Base-by-base conservation (phyloP, 2,113 vertebrate species). In the Narcine bancroftii region DNA sequence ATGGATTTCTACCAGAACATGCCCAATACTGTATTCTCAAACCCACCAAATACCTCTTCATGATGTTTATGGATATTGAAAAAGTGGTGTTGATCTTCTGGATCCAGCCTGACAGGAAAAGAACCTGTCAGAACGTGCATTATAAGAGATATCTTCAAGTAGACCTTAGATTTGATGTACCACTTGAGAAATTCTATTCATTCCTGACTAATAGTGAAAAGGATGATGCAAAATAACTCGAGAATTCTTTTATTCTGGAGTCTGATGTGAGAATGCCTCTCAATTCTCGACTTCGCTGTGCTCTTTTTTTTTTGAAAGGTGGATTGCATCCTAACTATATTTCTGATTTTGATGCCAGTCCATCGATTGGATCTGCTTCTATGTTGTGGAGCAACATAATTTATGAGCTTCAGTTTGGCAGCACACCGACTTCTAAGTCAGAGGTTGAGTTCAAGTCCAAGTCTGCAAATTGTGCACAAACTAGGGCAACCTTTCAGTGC, bases 331-430 rank as follows among this genome's bases (percentile, higher is more conserved):
- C n/a, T n/a, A n/a, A n/a, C n/a, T n/a, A n/a, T n/a, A n/a, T 29
- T 56, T 2, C 29, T 85, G 50, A 85, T 56, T 85, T 85, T 24
- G 26, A 56, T 56, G 42, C 5, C 13, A 13, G 50, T 56, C 50
- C 36, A 56, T 36, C 13, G 26, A 6, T n/a, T 56, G 79, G 50
- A 56, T 81, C 26, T 81, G 24, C 33, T 83, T 83, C 29, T 83
- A 56, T 56, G 3, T 2, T 33, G 50, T 56, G 33, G 13, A 13
- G 33, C 36, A 3, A 85, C 29, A 60, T 33, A 36, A 17, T 85
- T 85, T 33, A 79, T 79, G 76, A 79, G 76, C 45, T 17, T 79
- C 42, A 79, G 21, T 42, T 47, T 83, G 79, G 79, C 79, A 56
- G 29, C 11, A 33, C 33, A 56, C 50, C 79, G 47, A 83, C 29